Percentiles rank a stretch among this genome's conserved stretches.
These are phyloP conservation scores for Terebella lapidaria DNA, from an alignment of 2,888 invertebrate species.

Conservation along the genomic window DNA sequence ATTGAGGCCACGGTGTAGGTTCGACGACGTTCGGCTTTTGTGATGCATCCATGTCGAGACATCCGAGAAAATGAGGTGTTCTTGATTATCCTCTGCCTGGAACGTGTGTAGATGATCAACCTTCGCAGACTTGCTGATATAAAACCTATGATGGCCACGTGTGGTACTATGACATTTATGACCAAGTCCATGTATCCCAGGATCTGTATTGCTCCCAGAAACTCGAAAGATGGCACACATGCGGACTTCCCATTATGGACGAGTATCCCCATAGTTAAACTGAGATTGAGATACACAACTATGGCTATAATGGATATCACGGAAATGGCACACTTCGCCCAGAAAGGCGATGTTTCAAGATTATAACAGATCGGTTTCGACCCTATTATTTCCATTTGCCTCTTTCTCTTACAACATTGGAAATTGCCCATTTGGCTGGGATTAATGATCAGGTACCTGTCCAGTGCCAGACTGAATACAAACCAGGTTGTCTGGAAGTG, in stretches of 20 bases:
- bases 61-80: not conserved
- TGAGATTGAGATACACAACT: not conserved
- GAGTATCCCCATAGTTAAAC: not conserved
- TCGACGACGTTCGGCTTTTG: not conserved
- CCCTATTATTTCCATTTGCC: too few relatives aligned
- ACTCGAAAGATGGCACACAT: not conserved
- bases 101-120: not conserved
- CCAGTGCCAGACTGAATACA: slow-evolving; percentile 2
- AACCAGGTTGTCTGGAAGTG: slow-evolving; percentile 2
- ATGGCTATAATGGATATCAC: not conserved
- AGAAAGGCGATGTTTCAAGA: not conserved
- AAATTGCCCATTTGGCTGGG: not conserved
- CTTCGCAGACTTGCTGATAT: not conserved
- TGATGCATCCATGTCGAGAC: not conserved
- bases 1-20: not conserved
- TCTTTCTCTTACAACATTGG: not conserved
- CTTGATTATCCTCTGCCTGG: not conserved
- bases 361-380: not conserved
- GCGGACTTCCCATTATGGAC: not conserved
- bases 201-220: not conserved
- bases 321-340: not conserved
- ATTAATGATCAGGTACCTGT: slow-evolving; percentile 4
- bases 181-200: slow-evolving; percentile 2
- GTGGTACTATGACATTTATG: slow-evolving; percentile 3
- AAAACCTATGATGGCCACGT: not conserved